Base-by-base conservation (phyloP, 2,888 invertebrate species). In the Ferrisia virgata region DNA sequence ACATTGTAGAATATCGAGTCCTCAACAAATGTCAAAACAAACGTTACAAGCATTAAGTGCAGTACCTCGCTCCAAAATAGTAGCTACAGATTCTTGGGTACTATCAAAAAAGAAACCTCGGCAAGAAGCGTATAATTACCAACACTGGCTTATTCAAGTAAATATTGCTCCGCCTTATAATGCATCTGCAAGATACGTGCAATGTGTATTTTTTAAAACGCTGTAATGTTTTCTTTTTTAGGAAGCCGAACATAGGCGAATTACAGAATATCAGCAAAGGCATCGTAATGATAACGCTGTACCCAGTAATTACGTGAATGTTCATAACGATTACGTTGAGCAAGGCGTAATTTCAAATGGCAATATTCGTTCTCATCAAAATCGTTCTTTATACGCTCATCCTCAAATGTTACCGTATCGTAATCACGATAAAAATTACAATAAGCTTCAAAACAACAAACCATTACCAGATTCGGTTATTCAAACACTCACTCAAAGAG, bases 111-210 rank as follows among this genome's bases (percentile, higher is more conserved):
- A 92, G 85, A 90, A 89, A 78, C 89, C 90, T 4, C 90, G 92
- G 87, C 91, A 92, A 0, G 89, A 89, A 85, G 87, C 87, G 4
- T 86, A 85, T n/a, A 91, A 91, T 86, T 93, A 92, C 87, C 95
- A 96, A 87, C 96, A 97, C 88, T 97, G 97, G 97, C 91, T 97
- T n/a, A 93, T 96, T 88, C 94, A 94, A 90, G 94, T 93, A 9
- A 47, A 18, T 47, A 47, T 47, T 47, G 4, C 36, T n/a, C n/a
- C n/a, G n/a, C 4, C 3, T 64, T 18, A 53, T 18, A 18, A n/a
- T n/a, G n/a, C n/a, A n/a, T n/a, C n/a, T n/a, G n/a, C n/a, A n/a
- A n/a, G n/a, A n/a, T n/a, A n/a, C 8, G 72, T 28, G 22, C 85
- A 47, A 82, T 40, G 78, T 47, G 72, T 86, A 85, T 81, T 64